phyloP scores from a whole-genome alignment of 23 tunicate genomes.

The Clavelina lepadiformis region DNA sequence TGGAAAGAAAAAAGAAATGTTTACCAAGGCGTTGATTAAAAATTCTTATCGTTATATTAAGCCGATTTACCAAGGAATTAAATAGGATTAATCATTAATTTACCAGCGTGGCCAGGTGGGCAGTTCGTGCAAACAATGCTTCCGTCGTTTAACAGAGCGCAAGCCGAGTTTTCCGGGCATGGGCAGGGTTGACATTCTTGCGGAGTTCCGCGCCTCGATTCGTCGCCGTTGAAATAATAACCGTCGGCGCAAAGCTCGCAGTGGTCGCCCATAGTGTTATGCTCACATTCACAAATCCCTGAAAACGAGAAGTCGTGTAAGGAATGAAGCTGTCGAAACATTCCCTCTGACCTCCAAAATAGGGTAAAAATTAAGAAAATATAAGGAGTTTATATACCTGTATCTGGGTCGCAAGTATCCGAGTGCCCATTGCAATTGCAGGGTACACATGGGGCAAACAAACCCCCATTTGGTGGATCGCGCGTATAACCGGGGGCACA shows the following conservation, averaged over 20 bases:
- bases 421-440: slow-evolving; percentile 91
- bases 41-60: neutral
- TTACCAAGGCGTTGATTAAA: neutral
- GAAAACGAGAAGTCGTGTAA: neutral
- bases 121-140: slow-evolving; percentile 80
- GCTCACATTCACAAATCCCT: slow-evolving; percentile 89
- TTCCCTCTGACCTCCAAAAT: too few relatives aligned
- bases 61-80: neutral
- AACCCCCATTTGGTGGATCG: slow-evolving; percentile 82
- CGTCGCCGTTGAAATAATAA: slow-evolving; percentile 63
- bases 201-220: slow-evolving; percentile 61
- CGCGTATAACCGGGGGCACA: slow-evolving; percentile 86
- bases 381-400: slow-evolving; percentile 56
- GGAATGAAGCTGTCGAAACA: too few relatives aligned
- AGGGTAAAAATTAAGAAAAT: too few relatives aligned
- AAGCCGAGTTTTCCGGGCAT: slow-evolving; percentile 76
- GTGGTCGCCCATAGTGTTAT: slow-evolving; percentile 89
- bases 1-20: neutral
- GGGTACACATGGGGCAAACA: slow-evolving; percentile 58
- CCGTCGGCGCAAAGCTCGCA: slow-evolving; percentile 92
- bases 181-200: slow-evolving; percentile 94
- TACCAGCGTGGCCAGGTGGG: slow-evolving; percentile 86
- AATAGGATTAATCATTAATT: neutral
- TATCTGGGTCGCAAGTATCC: slow-evolving; percentile 55
- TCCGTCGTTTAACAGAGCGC: slow-evolving; percentile 61